These are phyloP conservation scores for Alcis repandata DNA, from an alignment of 2,888 invertebrate species.

Conservation along the genomic window DNA sequence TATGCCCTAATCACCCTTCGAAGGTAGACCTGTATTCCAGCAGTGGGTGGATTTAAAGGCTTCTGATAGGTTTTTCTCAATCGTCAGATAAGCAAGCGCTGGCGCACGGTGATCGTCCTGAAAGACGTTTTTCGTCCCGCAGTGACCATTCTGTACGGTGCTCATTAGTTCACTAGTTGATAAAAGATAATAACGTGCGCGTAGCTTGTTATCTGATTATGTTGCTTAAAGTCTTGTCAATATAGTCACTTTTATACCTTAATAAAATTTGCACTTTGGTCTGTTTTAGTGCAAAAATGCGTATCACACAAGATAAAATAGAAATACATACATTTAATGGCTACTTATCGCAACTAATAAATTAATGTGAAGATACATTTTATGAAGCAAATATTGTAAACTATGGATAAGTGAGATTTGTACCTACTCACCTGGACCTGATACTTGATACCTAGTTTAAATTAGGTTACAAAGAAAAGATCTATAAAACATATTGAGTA, in stretches of 20 bases:
- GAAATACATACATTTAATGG: not conserved
- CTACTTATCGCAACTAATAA: conserved; percentile 9
- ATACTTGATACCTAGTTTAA: too few relatives aligned
- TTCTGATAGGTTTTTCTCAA: too few relatives aligned
- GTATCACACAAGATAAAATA: not conserved
- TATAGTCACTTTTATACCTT: not conserved
- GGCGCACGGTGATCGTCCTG: too few relatives aligned
- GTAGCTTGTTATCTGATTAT: not conserved
- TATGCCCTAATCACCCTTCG: too few relatives aligned
- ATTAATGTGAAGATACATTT: not conserved
- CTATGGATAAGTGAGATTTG: not conserved
- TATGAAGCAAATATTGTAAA: not conserved
- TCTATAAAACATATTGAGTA: too few relatives aligned
- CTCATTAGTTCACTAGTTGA: not conserved
- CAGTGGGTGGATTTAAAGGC: too few relatives aligned
- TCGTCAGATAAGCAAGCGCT: too few relatives aligned
- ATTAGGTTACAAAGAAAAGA: too few relatives aligned
- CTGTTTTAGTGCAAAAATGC: not conserved
- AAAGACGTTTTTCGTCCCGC: not conserved
- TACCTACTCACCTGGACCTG: not conserved
- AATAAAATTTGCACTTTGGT: conserved; percentile 4
- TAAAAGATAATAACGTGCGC: not conserved
- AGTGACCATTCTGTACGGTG: not conserved
- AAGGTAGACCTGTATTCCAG: too few relatives aligned
- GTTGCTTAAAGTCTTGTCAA: not conserved